A percentile compares a stretch with the other conserved stretches of the same genome.
These are phyloP conservation scores for Malaclemys terrapin DNA, from an alignment of 2,113 vertebrate species.

Conservation along the genomic window DNA sequence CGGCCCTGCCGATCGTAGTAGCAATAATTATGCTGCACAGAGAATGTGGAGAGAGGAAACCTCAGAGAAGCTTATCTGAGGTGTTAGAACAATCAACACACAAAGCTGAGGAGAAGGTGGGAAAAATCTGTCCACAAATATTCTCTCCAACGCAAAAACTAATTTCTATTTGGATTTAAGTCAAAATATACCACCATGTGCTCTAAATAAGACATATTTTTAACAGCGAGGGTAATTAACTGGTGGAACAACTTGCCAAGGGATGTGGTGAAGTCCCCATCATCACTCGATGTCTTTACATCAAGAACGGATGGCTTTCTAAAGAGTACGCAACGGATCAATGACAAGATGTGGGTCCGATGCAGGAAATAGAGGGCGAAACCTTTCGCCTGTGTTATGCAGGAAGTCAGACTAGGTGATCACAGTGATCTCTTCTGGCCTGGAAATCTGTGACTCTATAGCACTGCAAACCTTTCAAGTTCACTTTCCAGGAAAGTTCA, in stretches of 20 bases:
- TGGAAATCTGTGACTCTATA: background rate
- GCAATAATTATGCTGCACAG: background rate
- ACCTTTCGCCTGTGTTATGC: background rate
- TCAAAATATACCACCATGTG: background rate
- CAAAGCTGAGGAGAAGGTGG: background rate
- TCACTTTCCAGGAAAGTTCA: background rate
- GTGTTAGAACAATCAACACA: background rate
- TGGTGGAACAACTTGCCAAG: background rate
- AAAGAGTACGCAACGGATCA: fast-evolving
- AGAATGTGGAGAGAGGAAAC: background rate
- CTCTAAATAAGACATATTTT: background rate
- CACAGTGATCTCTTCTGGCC: background rate
- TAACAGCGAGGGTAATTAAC: background rate
- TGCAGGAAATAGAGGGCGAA: background rate
- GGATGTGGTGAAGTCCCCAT: background rate
- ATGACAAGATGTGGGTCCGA: background rate
- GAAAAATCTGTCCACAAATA: background rate
- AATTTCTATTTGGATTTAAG: fast-evolving
- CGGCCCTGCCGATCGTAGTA: too few species aligned
- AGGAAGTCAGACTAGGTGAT: background rate
- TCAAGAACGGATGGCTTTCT: fast-evolving
- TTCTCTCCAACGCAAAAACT: background rate
- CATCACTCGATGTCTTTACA: background rate
- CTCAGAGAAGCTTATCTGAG: background rate
- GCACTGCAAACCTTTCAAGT: background rate